Evolutionary conservation across 2,888 invertebrate species (phyloP).

Genomic region (Hydraecia micacea): DNA sequence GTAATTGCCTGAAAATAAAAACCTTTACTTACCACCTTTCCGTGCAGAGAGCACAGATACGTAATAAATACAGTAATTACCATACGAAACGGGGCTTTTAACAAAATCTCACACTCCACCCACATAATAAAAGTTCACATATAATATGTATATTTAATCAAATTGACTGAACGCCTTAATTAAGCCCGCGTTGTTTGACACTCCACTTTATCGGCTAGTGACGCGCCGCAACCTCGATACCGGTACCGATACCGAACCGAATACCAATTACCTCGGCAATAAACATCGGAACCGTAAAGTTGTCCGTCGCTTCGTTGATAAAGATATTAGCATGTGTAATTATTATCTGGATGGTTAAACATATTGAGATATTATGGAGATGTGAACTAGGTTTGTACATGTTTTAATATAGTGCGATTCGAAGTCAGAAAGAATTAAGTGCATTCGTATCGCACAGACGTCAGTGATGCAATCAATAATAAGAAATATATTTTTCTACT

Average conservation of each 20-base stretch:
- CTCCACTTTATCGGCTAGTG: slow-evolving; percentile 62
- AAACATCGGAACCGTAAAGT: slow-evolving; percentile 59
- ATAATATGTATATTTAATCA: slow-evolving; percentile 55
- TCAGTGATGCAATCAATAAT: not conserved
- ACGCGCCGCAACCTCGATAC: slow-evolving; percentile 55
- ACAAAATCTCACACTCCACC: slow-evolving; percentile 45
- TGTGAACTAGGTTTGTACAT: slow-evolving; percentile 40
- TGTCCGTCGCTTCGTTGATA: slow-evolving; percentile 53
- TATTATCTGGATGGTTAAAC: slow-evolving; percentile 54
- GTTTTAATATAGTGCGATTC: slow-evolving; percentile 12
- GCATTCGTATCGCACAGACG: not conserved
- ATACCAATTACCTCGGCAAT: slow-evolving; percentile 57
- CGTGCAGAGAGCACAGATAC: not conserved
- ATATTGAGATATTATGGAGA: slow-evolving; percentile 55
- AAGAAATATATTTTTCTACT: not conserved
- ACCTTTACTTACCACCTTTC: not conserved
- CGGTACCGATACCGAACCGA: slow-evolving; percentile 41
- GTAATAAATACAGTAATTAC: slow-evolving; percentile 48
- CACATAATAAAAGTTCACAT: slow-evolving; percentile 43
- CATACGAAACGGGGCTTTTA: slow-evolving; percentile 44
- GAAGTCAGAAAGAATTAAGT: slow-evolving; percentile 16
- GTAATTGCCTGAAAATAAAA: slow-evolving; percentile 22
- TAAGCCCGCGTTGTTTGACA: slow-evolving; percentile 64
- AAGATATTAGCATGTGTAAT: slow-evolving; percentile 67
- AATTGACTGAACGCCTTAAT: slow-evolving; percentile 62